Evolutionary conservation across 2,797 vertebrate genomes (phyloP).

Genomic region (Gallirallus australis): DNA sequence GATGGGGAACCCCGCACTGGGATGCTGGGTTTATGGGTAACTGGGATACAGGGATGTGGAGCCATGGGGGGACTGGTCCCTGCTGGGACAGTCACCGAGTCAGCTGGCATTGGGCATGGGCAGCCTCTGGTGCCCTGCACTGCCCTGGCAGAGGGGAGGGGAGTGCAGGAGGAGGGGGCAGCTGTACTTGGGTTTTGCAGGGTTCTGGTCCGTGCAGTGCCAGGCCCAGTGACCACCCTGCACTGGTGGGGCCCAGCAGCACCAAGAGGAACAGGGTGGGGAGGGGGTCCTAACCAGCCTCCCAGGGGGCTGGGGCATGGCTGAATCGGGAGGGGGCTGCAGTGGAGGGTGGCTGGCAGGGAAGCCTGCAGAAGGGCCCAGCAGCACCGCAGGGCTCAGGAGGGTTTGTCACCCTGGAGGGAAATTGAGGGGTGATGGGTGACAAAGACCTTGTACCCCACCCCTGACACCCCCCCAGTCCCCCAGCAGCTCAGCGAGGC

Average conservation of each 20-base stretch:
- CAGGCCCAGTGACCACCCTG: background rate
- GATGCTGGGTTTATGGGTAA: background rate
- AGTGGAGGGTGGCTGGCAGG: background rate
- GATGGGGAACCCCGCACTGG: background rate
- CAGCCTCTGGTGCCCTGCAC: background rate
- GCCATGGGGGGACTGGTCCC: background rate
- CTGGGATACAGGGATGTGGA: background rate
- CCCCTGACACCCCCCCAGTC: background rate
- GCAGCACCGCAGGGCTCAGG: background rate
- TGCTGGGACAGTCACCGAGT: background rate
- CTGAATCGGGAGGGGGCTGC: background rate
- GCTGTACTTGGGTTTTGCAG: background rate
- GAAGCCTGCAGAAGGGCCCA: background rate
- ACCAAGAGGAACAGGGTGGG: background rate
- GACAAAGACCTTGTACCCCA: background rate
- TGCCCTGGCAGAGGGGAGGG: background rate
- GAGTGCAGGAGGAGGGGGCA: background rate
- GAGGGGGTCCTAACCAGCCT: rapidly evolving
- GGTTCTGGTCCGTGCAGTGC: background rate
- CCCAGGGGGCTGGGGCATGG: rapidly evolving
- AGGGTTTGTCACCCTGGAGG: background rate
- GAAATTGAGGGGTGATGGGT: background rate
- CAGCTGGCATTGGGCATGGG: background rate
- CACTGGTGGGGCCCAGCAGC: background rate
- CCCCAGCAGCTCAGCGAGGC: background rate